These are phyloP conservation scores for Omphaloscelis lunosa DNA, from an alignment of 2,888 invertebrate species.

Conservation along the genomic window DNA sequence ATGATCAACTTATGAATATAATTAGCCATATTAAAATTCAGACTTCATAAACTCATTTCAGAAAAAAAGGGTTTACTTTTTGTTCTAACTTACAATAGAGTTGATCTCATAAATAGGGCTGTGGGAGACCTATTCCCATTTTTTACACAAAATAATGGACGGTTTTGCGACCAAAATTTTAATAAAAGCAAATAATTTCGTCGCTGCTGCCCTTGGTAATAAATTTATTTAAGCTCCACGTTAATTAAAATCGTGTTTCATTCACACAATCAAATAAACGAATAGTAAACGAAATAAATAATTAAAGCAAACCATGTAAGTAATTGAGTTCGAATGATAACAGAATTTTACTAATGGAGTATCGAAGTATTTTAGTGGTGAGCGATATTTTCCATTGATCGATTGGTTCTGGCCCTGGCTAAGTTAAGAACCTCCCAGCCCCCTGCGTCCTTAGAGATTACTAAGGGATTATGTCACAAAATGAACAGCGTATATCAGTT, in stretches of 20 bases:
- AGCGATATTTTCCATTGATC: neutral
- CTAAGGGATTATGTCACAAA: neutral
- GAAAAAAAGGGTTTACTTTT: neutral
- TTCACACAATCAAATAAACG: conserved; percentile 12
- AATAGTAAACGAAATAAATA: conserved; percentile 27
- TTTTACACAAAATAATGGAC: conserved; percentile 21
- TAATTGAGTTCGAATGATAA: neutral
- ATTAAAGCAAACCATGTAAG: conserved; percentile 12
- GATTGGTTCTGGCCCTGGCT: neutral
- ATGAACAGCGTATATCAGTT: too few relatives aligned
- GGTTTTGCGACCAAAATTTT: conserved; percentile 18
- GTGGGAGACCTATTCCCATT: conserved; percentile 9
- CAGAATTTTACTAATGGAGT: conserved; percentile 2
- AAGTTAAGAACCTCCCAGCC: neutral
- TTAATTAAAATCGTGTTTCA: conserved; percentile 54
- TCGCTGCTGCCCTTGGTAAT: conserved; percentile 20
- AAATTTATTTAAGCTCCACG: conserved; percentile 44
- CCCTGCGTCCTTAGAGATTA: neutral
- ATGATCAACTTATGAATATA: neutral
- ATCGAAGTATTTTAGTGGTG: neutral
- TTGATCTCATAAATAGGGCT: neutral
- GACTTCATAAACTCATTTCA: neutral
- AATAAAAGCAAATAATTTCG: conserved; percentile 39
- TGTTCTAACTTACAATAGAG: conserved; percentile 13
- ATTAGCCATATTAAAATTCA: neutral